Evolutionary conservation across 2,888 invertebrate genomes (phyloP).

Genomic region (Cephus pygmeus): DNA sequence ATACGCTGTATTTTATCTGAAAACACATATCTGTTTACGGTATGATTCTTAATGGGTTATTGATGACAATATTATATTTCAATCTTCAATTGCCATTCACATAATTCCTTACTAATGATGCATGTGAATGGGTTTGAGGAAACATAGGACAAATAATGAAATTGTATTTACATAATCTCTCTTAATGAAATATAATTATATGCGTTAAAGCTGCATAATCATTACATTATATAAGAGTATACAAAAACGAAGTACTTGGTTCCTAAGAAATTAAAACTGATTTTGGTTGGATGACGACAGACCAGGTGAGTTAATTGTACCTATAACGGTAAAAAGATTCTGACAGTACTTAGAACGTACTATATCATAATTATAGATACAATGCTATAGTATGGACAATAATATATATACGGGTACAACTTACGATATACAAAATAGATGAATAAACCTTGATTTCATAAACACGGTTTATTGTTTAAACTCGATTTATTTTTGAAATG

Average conservation of each 20-base stretch:
- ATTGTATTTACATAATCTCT: background rate
- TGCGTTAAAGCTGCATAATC: background rate
- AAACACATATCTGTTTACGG: background rate
- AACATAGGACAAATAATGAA: background rate
- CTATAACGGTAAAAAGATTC: background rate
- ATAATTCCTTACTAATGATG: background rate
- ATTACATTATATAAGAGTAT: background rate
- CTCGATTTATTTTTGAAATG: too few species aligned
- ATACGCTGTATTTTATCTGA: background rate
- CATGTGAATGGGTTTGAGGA: background rate
- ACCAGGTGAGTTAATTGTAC: background rate
- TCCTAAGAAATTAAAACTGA: background rate
- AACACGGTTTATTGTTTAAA: too few species aligned
- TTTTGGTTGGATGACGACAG: background rate
- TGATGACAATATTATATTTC: background rate
- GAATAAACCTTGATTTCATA: too few species aligned
- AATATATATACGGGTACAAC: background rate
- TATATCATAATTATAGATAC: background rate
- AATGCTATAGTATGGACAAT: background rate
- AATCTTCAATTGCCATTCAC: background rate
- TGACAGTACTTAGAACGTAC: background rate
- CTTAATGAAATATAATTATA: background rate
- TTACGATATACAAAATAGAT: background rate
- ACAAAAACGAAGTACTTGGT: background rate
- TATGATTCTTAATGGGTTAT: background rate